phyloP scores from a whole-genome alignment of 2,113 vertebrate genomes.

The Apodemus speciosus region DNA sequence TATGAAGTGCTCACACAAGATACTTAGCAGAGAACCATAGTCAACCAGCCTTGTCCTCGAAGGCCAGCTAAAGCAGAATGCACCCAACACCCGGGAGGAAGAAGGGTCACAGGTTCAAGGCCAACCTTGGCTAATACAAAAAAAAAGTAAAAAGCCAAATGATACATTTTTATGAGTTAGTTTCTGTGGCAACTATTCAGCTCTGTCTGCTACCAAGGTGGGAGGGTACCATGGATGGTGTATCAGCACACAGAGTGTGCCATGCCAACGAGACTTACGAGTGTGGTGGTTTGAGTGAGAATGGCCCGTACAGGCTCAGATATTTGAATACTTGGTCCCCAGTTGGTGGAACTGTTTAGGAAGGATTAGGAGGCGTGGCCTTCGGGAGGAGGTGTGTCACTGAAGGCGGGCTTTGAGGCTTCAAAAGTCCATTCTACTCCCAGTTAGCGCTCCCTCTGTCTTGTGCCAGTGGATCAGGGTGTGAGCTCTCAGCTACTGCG shows the following conservation, averaged over 20 bases:
- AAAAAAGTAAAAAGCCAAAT: neutral
- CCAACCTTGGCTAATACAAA: neutral
- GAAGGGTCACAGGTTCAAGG: neutral
- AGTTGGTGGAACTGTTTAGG: neutral
- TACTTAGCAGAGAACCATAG: no score
- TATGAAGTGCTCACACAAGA: fast-evolving
- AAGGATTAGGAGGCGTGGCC: neutral
- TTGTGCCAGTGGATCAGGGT: neutral
- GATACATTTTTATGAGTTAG: neutral
- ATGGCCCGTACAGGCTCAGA: neutral
- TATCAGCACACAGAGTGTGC: fast-evolving
- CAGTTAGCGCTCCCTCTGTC: neutral
- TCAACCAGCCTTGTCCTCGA: neutral
- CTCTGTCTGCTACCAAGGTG: neutral
- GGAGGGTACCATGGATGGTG: neutral
- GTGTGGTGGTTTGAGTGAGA: neutral
- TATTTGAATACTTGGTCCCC: neutral
- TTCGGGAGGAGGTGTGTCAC: neutral
- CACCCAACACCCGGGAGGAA: neutral
- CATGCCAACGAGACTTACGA: fast-evolving
- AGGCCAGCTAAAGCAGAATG: neutral
- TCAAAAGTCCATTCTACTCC: neutral
- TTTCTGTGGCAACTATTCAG: neutral
- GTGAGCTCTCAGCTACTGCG: neutral
- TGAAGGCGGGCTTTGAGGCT: neutral